Evolutionary conservation across 1,140 invertebrate genomes (phyloP), one percentile per base, ranked within the genome.

Genomic region (Gonioctena quinquepunctata): DNA sequence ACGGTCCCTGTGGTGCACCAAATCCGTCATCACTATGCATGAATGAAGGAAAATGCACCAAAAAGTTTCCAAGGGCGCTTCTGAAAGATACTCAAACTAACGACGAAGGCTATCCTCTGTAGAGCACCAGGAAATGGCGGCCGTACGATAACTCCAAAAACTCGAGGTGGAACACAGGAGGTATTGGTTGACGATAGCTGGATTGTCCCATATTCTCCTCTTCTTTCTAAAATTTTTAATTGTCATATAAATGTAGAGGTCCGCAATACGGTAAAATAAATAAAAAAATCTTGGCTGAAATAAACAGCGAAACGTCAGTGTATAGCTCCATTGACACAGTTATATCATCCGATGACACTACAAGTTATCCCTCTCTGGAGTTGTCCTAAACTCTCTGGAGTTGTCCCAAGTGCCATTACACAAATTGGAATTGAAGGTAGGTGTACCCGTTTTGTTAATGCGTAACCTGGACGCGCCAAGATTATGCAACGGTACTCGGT

Each of bases 171-270:
- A n/a, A n/a, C n/a, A n/a, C 26, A 69, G 52, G 70, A 74, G 11
- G 21, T 74, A 62, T 68, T 79, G 16, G 54, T 83, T 50, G 79
- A 83, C 60, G 84, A 83, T 76, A 60, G 72, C 16, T 84, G 79
- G 79, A 71, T 84, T 23, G 84, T 84, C 1, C 82, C 82, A 27
- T 84, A 80, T 71, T 77, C 0, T 70, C n/a, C n/a, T n/a, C n/a
- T n/a, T n/a, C n/a, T n/a, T n/a, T n/a, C n/a, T n/a, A n/a, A 75
- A 61, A 80, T 54, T 57, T 84, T 72, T 33, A 75, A 86, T 21
- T 72, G 76, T 6, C 82, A 83, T 68, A 79, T 79, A 2, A 84
- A 84, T 70, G 76, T 83, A n/a, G 79, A 83, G 71, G 72, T 22
- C 60, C 83, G 80, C 65, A 71, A 77, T 68, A 83, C 80, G 0